Percentiles rank a stretch among this genome's conserved stretches.
Conservation (phyloP, 2,888 invertebrate species). For the Drosophila macrospina region DNA sequence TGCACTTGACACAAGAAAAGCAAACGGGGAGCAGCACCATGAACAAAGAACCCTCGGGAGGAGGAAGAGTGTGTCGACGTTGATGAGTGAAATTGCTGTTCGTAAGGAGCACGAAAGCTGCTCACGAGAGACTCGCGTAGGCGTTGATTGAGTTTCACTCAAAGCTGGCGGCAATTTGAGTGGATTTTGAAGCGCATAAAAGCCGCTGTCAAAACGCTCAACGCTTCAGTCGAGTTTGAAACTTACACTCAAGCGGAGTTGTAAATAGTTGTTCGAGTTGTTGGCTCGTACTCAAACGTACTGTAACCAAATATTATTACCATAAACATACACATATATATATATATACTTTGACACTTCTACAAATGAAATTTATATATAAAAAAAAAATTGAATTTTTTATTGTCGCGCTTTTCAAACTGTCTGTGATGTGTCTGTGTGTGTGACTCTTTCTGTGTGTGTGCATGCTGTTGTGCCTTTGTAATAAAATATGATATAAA, state of each 20-base stretch:
- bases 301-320: constrained; percentile 65
- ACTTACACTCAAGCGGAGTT: constrained; percentile 85
- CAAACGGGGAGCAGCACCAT: constrained; percentile 9
- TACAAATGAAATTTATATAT: constrained; percentile 32
- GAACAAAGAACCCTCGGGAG: constrained; percentile 1
- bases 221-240: constrained; percentile 85
- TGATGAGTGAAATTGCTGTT: constrained; percentile 27
- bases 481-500: constrained; percentile 43
- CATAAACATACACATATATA: constrained; percentile 18
- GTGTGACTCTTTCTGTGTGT: constrained; percentile 15
- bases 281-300: constrained; percentile 85
- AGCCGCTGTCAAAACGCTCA: constrained; percentile 74
- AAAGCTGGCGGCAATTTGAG: constrained; percentile 41
- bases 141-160: constrained; percentile 56
- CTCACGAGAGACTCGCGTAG: constrained; percentile 42
- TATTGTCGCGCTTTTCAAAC: constrained; percentile 35
- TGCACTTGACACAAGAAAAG: constrained; percentile 16
- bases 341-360: constrained; percentile 12
- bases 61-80: neutral
- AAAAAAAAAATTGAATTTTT: constrained; percentile 24
- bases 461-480: constrained; percentile 22
- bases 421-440: constrained; percentile 18
- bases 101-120: neutral
- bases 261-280: constrained; percentile 83
- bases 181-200: constrained; percentile 61